Conservation (phyloP, 2,797 vertebrate species). For the Poecile montanus region DNA sequence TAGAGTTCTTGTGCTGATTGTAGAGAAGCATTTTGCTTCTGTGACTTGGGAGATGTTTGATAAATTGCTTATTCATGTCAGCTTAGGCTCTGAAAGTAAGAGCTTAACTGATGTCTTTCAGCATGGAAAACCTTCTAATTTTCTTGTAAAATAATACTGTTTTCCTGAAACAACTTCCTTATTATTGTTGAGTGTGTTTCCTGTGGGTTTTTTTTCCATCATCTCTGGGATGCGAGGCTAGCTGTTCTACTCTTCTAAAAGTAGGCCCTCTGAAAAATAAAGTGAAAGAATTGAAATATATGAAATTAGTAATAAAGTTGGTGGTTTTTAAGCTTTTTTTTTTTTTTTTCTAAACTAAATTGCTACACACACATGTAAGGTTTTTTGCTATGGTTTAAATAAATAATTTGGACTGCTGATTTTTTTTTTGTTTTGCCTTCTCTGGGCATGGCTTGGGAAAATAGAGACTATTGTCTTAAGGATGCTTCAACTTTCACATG, state of each 20-base stretch:
- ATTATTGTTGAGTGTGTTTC: background rate
- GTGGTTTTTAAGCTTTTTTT: background rate
- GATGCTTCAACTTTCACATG: background rate
- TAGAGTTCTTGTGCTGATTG: background rate
- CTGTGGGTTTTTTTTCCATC: background rate
- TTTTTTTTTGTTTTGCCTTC: background rate
- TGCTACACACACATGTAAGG: rapidly evolving
- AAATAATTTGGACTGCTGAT: background rate
- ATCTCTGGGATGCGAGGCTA: background rate
- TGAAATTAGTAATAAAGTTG: background rate
- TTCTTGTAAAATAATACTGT: background rate
- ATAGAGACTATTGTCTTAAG: background rate
- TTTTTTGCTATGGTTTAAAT: background rate
- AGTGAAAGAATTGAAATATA: background rate
- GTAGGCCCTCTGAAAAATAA: background rate
- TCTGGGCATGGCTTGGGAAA: background rate
- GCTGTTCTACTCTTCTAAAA: background rate
- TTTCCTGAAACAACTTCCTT: background rate
- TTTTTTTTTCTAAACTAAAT: background rate
- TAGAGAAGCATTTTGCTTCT: background rate
- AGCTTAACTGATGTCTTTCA: background rate
- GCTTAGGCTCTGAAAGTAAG: background rate
- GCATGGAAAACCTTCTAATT: background rate
- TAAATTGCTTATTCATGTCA: background rate
- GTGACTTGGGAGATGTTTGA: background rate